A percentile compares a stretch with the other conserved stretches of the same genome.
phyloP scores from a whole-genome alignment of 2,113 vertebrate genomes.

The Stercorarius parasiticus region DNA sequence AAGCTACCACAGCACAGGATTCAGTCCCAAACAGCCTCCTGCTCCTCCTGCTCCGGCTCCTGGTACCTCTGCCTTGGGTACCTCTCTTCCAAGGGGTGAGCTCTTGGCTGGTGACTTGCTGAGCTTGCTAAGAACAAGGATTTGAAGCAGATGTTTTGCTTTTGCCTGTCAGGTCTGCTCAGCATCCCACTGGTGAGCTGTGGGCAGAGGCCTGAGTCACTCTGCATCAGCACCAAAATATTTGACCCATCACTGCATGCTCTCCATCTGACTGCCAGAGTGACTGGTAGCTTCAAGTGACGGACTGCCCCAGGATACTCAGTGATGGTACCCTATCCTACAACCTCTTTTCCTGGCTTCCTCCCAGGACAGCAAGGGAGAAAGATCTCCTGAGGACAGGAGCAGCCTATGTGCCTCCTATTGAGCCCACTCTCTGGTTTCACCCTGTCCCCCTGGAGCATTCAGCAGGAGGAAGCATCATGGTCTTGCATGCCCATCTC shows the following conservation, averaged over 20 bases:
- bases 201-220: slow-evolving; percentile 7
- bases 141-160: neutral
- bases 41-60: neutral
- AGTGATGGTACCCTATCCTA: neutral
- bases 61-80: neutral
- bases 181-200: neutral
- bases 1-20: neutral
- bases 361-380: neutral
- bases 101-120: neutral
- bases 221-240: neutral
- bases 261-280: neutral
- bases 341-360: neutral
- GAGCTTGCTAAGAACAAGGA: neutral
- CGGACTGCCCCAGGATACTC: neutral
- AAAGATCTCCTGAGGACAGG: neutral
- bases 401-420: neutral
- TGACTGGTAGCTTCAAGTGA: neutral
- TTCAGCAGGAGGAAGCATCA: neutral
- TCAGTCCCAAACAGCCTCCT: neutral
- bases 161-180: slow-evolving; percentile 25
- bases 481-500: neutral
- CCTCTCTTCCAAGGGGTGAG: neutral
- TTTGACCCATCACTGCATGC: neutral
- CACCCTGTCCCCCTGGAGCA: neutral
- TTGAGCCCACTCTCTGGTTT: neutral